Conservation (phyloP, 2,113 vertebrate genomes). For the Aspidoscelis tigris region DNA sequence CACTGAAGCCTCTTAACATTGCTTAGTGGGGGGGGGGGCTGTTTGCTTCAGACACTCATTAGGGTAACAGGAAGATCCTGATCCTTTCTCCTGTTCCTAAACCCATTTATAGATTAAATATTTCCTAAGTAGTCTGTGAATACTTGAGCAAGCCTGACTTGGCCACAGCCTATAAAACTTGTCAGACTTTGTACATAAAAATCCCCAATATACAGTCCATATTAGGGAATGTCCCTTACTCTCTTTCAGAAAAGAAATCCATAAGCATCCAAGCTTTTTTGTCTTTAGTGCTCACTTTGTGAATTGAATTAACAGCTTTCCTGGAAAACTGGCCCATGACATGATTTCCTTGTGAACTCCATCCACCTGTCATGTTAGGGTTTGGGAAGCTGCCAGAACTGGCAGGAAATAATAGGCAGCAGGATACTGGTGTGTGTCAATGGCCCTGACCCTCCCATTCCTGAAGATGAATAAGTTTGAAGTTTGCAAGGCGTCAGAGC, state of each 20-base stretch:
- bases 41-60: too few relatives aligned
- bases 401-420: constrained; percentile 89
- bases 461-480: constrained; percentile 79
- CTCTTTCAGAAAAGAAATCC: not conserved
- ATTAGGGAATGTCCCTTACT: not conserved
- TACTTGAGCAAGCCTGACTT: not conserved
- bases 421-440: constrained; percentile 85
- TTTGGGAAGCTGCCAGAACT: constrained; percentile 77
- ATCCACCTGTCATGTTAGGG: constrained; percentile 85
- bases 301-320: constrained; percentile 79
- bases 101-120: not conserved
- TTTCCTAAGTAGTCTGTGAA: not conserved
- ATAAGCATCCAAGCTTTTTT: constrained; percentile 49
- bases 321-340: constrained; percentile 82
- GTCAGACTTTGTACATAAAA: not conserved
- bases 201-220: not conserved
- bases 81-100: not conserved
- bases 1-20: too few relatives aligned
- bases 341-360: constrained; percentile 83
- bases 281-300: constrained; percentile 57
- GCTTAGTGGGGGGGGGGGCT: too few relatives aligned
- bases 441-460: constrained; percentile 86
- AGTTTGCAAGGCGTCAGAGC: constrained; percentile 66
- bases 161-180: too few relatives aligned
- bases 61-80: too few relatives aligned